These are phyloP conservation scores for Rhincodon typus DNA, from an alignment of 2,797 vertebrate genomes.

Conservation along the genomic window DNA sequence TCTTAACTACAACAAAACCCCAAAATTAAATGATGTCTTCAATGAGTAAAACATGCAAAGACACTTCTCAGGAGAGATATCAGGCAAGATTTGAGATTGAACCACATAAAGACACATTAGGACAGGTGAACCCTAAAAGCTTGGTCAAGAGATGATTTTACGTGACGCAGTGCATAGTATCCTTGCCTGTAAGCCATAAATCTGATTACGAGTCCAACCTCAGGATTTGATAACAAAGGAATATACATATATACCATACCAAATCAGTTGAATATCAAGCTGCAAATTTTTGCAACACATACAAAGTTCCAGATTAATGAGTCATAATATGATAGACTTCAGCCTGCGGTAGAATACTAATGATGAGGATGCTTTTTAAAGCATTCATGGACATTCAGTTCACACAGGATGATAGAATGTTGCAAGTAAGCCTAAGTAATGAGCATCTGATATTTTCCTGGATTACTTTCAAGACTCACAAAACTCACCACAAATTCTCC, in stretches of 20 bases:
- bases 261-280: too few species aligned
- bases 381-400: not conserved
- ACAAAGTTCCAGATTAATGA: not conserved
- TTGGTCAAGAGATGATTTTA: not conserved
- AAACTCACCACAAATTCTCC: not conserved
- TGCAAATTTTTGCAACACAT: not conserved
- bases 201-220: too few species aligned
- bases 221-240: too few species aligned
- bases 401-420: not conserved
- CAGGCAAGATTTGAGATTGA: not conserved
- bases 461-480: not conserved
- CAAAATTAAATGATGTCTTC: not conserved
- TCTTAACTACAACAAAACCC: not conserved
- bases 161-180: too few species aligned
- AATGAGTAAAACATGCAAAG: not conserved
- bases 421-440: not conserved
- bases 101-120: not conserved
- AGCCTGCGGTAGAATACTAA: not conserved
- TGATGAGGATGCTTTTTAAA: not conserved
- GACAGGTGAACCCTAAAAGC: not conserved
- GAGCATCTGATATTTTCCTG: not conserved
- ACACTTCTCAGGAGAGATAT: not conserved
- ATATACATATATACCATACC: too few species aligned
- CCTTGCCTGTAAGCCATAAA: too few species aligned
- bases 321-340: not conserved